Conservation (phyloP, 1,140 invertebrate genomes). For the Megalopta genalis region DNA sequence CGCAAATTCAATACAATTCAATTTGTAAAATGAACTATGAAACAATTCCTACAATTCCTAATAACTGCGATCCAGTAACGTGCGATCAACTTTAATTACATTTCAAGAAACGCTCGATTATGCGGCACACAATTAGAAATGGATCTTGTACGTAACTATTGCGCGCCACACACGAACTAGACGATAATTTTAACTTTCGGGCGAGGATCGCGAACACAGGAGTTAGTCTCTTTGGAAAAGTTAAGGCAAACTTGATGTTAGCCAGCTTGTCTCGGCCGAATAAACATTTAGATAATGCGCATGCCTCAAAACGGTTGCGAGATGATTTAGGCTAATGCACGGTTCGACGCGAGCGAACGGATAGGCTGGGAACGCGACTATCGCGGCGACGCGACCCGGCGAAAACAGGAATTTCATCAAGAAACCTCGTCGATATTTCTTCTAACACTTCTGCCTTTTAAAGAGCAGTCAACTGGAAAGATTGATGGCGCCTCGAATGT, state of each 20-base stretch:
- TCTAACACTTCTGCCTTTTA: constrained; percentile 53
- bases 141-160: no score
- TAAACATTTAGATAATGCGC: constrained; percentile 67
- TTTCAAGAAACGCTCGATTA: no score
- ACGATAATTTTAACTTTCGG: constrained; percentile 55
- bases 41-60: no score
- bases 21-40: no score
- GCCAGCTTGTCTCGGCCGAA: constrained; percentile 43
- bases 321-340: constrained; percentile 64
- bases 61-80: no score
- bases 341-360: constrained; percentile 25
- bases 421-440: constrained; percentile 51
- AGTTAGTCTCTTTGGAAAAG: constrained; percentile 40
- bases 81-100: no score
- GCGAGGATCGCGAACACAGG: constrained; percentile 42
- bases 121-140: no score
- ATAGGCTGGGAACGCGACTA: constrained; percentile 39
- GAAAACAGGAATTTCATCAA: constrained; percentile 36
- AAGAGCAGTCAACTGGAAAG: constrained; percentile 66
- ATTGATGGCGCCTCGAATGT: constrained; percentile 67
- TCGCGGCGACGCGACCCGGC: neutral
- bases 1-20: no score
- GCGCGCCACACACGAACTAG: neutral
- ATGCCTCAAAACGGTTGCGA: constrained; percentile 41
- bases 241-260: constrained; percentile 57